Evolutionary conservation across 2,113 vertebrate genomes (phyloP), one percentile per base, ranked within the genome.

Genomic region (Isichthys henryi): DNA sequence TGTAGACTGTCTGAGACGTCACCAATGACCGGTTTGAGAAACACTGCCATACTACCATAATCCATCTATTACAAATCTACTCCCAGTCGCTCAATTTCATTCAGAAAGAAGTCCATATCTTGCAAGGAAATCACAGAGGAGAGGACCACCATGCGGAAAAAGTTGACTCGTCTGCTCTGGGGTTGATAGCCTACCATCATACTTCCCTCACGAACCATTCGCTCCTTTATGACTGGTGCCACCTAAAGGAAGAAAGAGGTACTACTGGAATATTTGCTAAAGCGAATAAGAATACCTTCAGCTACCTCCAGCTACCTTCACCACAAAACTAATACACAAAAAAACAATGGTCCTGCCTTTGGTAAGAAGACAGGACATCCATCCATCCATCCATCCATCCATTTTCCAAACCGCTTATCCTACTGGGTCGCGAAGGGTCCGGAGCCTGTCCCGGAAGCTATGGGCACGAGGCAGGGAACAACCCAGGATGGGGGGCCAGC

Each of bases 131-230:
- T 93, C 0, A 88, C 90, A 0, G 96, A 95, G 90, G 93, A 97
- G 90, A 95, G 93, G 80, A 97, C 93, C 0, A 97, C 89, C 94
- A 96, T 91, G 0, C 96, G 95, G 93, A 97, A 97, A 90, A 97
- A 97, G 93, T 97, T 97, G 88, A 93, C 94, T 5, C 10, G 86
- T 89, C 89, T 56, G 15, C 94, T 95, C 0, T 94, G 95, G 31
- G 96, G 96, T 91, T 97, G 97, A 92, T 97, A 97, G 52, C 96
- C 92, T 5, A 97, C 94, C 96, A 97, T 96, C 96, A 97, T 96
- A 48, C 96, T 96, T 3, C 97, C 97, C 77, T 91, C 88, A 88
- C 94, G 95, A 90, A 97, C 90, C 97, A 97, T 97, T 82, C 93
- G 92, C 82, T 97, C 96, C 92, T 97, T 97, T 87, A 97, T 94